Base-by-base conservation (phyloP, 2,113 vertebrate genomes). In the Apistogramma diplotaenia region DNA sequence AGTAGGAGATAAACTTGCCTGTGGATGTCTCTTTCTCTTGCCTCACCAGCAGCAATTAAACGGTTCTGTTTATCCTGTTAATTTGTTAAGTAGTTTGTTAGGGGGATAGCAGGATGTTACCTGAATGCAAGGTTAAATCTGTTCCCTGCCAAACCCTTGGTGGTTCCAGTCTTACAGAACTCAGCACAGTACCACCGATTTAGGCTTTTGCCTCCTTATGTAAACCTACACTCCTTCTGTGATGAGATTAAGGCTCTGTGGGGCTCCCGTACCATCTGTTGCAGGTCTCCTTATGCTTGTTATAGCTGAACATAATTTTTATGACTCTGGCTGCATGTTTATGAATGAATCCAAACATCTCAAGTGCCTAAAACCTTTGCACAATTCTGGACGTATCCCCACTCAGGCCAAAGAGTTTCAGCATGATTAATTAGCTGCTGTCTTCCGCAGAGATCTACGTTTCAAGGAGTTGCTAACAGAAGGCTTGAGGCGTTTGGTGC, bases 401-500 rank as follows among this genome's bases (percentile, higher is more conserved):
- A 53, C 57, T 46, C 31, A 43, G 21, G 37, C 60, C 29, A 10
- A 6, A 55, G 27, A 76, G 72, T 76, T 74, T 87, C 40, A 25
- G 77, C 13, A 3, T 87, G 83, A 89, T 91, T 74, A 61, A 89
- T 81, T 49, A 35, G 78, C 65, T 19, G 7, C 65, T 61, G 35
- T 56, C 57, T 82, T 72, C 85, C 78, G 77, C 71, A 70, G 78
- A 61, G 49, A 53, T 79, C 21, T 43, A 46, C 9, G 81, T 79
- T 78, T 91, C 21, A 78, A 87, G 78, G 33, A 79, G 72, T 76
- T 83, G 79, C 12, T 88, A 79, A 83, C 90, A 85, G 84, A 87
- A 81, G 84, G 51, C 74, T 87, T 56, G 78, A 90, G 74, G 49
- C 73, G 55, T 49, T 59, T n/a, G 15, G 16, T 56, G 37, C 29